Base-by-base conservation (phyloP, 2,113 vertebrate species). In the Rhinoptilus africanus region DNA sequence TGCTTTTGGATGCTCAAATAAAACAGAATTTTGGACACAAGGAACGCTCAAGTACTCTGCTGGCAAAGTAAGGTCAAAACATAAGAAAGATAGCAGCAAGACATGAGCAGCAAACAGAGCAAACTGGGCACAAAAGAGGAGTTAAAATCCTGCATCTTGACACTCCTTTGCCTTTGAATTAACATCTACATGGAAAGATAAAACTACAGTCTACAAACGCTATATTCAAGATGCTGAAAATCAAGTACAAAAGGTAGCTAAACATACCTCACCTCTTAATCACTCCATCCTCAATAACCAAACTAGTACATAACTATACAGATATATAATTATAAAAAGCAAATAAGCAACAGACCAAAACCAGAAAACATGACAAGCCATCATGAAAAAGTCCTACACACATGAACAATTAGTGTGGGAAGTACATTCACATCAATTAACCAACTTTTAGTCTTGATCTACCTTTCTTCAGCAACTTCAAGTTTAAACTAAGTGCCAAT, bases 401-500 rank as follows among this genome's bases (percentile, higher is more conserved):
- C 27, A 75, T 8, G 34, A 88, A 93, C 92, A 96, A 92, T 89
- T 82, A 85, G 12, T 64, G 82, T 30, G 77, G 82, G 47, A 93
- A 84, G 39, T 37, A 85, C 6, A 88, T 59, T 96, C 68, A 88
- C 54, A 86, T 95, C 47, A 82, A 94, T 28, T 76, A 92, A 92
- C 85, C 85, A 80, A 95, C 84, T 98, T 97, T 30, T 51, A 59
- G 50, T 94, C 72, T 94, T 96, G 11, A 85, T 93, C 48, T 80
- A 96, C 54, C 68, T 97, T 81, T 85, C 63, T 97, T 96, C 86
- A 93, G 81, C 68, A 97, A 92, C 85, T 94, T 94, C 87, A 80
- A 96, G 81, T 97, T 97, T 95, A 96, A 98, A 96, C 53, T 95
- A 94, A 97, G 96, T 97, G 96, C 80, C 90, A 94, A 93, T 93